Conservation (phyloP, 2,113 vertebrate species). For the Blennius ocellaris region DNA sequence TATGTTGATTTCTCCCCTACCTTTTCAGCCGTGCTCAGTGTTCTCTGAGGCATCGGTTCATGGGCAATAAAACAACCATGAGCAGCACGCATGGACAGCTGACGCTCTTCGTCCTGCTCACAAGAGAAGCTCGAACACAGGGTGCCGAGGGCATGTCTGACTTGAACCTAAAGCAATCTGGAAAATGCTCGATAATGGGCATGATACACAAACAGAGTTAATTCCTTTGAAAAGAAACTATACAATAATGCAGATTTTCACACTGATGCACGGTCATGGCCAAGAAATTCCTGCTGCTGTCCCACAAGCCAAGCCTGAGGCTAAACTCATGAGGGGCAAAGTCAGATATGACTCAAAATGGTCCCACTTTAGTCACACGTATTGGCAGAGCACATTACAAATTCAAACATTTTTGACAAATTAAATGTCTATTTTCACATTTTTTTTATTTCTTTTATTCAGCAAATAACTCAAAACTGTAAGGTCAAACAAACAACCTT, state of each 20-base stretch:
- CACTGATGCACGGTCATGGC: not conserved
- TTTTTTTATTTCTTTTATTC: too few species aligned
- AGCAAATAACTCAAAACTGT: too few species aligned
- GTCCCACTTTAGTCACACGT: too few species aligned
- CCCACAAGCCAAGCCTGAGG: not conserved
- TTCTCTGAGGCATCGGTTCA: slow-evolving; percentile 46
- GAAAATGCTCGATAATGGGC: slow-evolving; percentile 51
- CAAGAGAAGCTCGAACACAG: slow-evolving; percentile 57
- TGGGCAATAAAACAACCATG: slow-evolving; percentile 66
- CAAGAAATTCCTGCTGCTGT: not conserved
- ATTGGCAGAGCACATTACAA: too few species aligned
- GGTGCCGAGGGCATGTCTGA: slow-evolving; percentile 65
- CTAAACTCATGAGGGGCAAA: too few species aligned
- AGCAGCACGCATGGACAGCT: slow-evolving; percentile 61
- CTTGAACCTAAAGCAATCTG: slow-evolving; percentile 58
- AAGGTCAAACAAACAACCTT: too few species aligned
- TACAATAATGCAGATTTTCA: not conserved
- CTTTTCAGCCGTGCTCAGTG: slow-evolving; percentile 38
- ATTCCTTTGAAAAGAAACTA: not conserved
- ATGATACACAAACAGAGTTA: slow-evolving; percentile 7
- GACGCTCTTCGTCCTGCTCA: slow-evolving; percentile 63
- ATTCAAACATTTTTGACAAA: too few species aligned
- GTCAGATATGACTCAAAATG: too few species aligned
- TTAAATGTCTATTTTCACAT: too few species aligned
- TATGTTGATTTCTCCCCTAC: slow-evolving; percentile 38